Conservation (phyloP, 2,113 vertebrate genomes). For the Daubentonia madagascariensis region DNA sequence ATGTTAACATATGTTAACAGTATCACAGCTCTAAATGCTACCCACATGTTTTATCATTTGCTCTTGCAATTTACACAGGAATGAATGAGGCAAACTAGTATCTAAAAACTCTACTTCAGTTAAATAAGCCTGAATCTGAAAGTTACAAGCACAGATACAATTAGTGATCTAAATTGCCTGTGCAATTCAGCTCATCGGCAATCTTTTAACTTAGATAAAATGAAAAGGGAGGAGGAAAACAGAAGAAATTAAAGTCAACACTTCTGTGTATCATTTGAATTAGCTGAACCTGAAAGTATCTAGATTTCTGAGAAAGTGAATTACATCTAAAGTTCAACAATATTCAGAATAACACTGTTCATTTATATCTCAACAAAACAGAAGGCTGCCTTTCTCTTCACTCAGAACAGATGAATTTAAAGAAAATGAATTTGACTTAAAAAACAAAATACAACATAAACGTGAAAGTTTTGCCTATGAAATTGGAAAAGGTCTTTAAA, state of each 20-base stretch:
- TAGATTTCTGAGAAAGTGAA: not conserved
- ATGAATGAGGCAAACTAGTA: not conserved
- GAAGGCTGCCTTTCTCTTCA: not conserved
- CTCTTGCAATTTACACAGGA: not conserved
- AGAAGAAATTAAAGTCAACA: not conserved
- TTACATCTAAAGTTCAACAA: not conserved
- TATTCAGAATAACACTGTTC: not conserved
- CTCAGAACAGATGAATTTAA: not conserved
- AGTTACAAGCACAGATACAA: not conserved
- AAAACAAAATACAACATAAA: not conserved
- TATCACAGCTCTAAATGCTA: slow-evolving; percentile 3
- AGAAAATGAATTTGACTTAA: not conserved
- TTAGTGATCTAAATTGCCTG: not conserved
- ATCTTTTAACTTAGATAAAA: not conserved
- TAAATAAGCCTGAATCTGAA: not conserved
- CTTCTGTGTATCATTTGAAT: not conserved
- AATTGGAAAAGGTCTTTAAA: not conserved
- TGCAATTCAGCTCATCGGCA: not conserved
- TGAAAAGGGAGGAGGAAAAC: not conserved
- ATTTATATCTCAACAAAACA: not conserved
- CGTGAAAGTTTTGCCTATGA: not conserved
- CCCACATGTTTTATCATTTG: not conserved
- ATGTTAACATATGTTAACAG: not conserved
- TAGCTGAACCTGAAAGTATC: not conserved
- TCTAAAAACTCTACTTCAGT: not conserved